phyloP scores from a whole-genome alignment of 2,113 vertebrate genomes.

The Craseonycteris thonglongyai region DNA sequence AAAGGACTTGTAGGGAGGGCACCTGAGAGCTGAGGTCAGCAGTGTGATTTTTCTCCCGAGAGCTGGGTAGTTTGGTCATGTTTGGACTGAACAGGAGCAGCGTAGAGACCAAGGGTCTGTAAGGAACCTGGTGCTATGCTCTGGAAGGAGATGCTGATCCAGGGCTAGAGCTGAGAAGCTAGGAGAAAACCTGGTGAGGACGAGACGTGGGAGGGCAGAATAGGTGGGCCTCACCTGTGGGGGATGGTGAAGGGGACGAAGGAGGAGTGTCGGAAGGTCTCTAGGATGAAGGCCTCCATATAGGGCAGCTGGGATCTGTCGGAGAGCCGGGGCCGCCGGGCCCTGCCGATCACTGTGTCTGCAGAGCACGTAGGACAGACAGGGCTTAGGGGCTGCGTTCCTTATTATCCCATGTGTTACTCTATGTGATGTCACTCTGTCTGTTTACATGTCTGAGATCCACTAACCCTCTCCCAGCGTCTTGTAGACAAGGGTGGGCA shows the following conservation, averaged over 20 bases:
- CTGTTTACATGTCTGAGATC: not conserved
- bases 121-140: not conserved
- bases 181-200: not conserved
- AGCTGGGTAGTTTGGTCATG: not conserved
- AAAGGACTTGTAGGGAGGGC: not conserved
- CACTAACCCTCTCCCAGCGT: not conserved
- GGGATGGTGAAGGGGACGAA: conserved; percentile 90
- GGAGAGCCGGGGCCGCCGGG: conserved; percentile 75
- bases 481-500: not conserved
- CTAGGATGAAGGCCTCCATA: conserved; percentile 87
- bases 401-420: not conserved
- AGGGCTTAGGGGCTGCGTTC: not conserved
- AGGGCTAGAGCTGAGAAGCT: not conserved
- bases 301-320: conserved; percentile 79
- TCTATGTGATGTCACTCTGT: not conserved
- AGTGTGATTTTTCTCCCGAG: not conserved
- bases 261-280: conserved; percentile 86
- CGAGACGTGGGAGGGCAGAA: too few species aligned
- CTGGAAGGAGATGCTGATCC: not conserved
- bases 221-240: conserved; percentile 79
- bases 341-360: conserved; percentile 81
- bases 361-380: not conserved
- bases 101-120: not conserved
- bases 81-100: not conserved
- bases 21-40: not conserved